These are phyloP conservation scores for Carposina sasakii DNA, from an alignment of 1,140 invertebrate genomes.

Conservation along the genomic window DNA sequence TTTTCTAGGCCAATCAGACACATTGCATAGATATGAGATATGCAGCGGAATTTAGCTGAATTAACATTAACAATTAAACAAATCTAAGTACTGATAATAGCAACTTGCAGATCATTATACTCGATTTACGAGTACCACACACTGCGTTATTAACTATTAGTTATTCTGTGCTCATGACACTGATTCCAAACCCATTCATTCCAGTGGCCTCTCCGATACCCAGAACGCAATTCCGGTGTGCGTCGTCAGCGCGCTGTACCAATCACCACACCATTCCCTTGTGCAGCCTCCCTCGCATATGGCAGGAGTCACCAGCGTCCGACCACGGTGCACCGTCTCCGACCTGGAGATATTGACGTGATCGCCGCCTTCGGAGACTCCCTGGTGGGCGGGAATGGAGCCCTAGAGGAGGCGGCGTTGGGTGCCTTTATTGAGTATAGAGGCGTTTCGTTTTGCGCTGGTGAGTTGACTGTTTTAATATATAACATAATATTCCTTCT, in stretches of 20 bases:
- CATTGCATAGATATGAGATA: too few species aligned
- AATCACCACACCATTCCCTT: slow-evolving; percentile 48
- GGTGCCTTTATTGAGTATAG: slow-evolving; percentile 84
- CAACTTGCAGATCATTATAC: too few species aligned
- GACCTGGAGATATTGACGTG: slow-evolving; percentile 85
- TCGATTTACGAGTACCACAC: too few species aligned
- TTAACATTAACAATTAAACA: too few species aligned
- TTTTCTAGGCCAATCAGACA: too few species aligned
- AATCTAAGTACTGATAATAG: too few species aligned
- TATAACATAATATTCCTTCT: too few species aligned
- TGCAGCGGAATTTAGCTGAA: too few species aligned
- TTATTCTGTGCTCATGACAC: too few species aligned
- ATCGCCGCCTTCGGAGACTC: slow-evolving; percentile 87
- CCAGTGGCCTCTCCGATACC: slow-evolving; percentile 51
- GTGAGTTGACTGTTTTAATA: slow-evolving; percentile 60
- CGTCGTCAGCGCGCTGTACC: slow-evolving; percentile 52
- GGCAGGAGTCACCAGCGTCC: slow-evolving; percentile 46
- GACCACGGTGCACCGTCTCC: slow-evolving; percentile 65
- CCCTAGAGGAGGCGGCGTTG: slow-evolving; percentile 80
- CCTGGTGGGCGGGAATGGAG: slow-evolving; percentile 83
- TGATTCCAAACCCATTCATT: slow-evolving; percentile 17
- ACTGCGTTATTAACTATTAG: too few species aligned
- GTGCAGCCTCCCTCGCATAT: slow-evolving; percentile 36
- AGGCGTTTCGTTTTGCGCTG: slow-evolving; percentile 85
- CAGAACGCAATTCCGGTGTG: slow-evolving; percentile 46